Evolutionary conservation across 2,888 invertebrate species (phyloP).

Genomic region (Amiota mariae): DNA sequence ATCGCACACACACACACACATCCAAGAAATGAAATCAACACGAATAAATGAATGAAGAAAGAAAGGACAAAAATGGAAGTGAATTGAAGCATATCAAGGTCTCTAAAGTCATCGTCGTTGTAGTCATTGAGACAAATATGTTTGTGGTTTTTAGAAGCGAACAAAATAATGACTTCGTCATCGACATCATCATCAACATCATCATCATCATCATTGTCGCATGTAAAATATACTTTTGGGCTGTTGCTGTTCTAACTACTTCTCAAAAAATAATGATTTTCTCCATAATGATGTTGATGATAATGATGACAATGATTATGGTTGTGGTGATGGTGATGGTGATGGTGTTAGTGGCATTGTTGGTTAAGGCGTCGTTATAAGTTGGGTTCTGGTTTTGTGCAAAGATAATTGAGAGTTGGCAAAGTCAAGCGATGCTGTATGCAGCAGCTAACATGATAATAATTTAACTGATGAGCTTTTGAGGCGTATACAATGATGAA

Average conservation of each 20-base stretch:
- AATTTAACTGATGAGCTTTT: conserved; percentile 55
- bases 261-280: neutral
- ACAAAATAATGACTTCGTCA: conserved; percentile 53
- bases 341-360: conserved; percentile 46
- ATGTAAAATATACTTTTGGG: conserved; percentile 11
- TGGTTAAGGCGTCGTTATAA: neutral
- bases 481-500: neutral
- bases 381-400: no score
- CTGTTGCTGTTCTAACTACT: neutral
- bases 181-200: conserved; percentile 22
- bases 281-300: neutral
- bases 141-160: conserved; percentile 31
- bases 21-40: no score
- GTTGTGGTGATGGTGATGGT: conserved; percentile 50
- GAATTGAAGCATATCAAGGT: neutral
- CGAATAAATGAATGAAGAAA: neutral
- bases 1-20: no score
- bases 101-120: neutral
- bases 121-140: conserved; percentile 15
- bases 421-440: conserved; percentile 44
- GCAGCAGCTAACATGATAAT: conserved; percentile 55
- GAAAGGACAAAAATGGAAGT: conserved; percentile 1
- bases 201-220: neutral
- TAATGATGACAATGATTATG: neutral
- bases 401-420: conserved; percentile 27